Base-by-base conservation (phyloP, 2,797 vertebrate species). In the Sebastes dallii region DNA sequence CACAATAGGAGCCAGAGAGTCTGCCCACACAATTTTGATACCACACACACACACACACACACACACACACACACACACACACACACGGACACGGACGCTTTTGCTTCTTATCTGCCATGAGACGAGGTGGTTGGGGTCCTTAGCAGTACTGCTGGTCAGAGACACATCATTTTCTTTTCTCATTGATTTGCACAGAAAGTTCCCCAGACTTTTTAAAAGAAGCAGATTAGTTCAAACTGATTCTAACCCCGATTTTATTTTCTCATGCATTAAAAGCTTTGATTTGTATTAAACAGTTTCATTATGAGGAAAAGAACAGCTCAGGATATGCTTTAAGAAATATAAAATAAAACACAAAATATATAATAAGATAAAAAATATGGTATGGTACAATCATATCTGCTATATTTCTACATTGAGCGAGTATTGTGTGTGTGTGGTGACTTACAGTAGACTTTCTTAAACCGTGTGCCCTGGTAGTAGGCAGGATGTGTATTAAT, bases 1-100 rank as follows among this genome's bases (percentile, higher is more conserved):
- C 81, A 78, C 42, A 66, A 88, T 50, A 59, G 84, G 67, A 82
- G 77, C 77, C 75, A 85, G 78, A 83, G 78, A 86, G 78, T 66
- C 82, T 85, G 78, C 86, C 75, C 66, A 75, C 84, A 77, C 78
- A 77, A 81, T 72, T 66, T 54, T 77, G 60, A 71, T 72, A 66
- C 13, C 58, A 81, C 22, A 66, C 36, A 67, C 7, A 80, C 24
- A 58, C 58, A 79, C 72, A 69, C 24, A 24, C 24, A 24, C 24
- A 24, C 58, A 81, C 22, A 66, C 36, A 67, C 7, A 81, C 24
- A 58, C 58, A 83, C 72, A 69, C 54, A 81, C 24, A 56, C 58
- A 75, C 68, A 70, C 36, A 60, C 6, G 14, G 32, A 42, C 42
- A 83, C 22, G 36, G 10, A 70, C 80, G 66, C 77, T 64, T 30